A percentile compares a stretch with the other conserved stretches of the same genome.
Evolutionary conservation across 2,113 vertebrate genomes (phyloP).

Genomic region (Anhinga anhinga): DNA sequence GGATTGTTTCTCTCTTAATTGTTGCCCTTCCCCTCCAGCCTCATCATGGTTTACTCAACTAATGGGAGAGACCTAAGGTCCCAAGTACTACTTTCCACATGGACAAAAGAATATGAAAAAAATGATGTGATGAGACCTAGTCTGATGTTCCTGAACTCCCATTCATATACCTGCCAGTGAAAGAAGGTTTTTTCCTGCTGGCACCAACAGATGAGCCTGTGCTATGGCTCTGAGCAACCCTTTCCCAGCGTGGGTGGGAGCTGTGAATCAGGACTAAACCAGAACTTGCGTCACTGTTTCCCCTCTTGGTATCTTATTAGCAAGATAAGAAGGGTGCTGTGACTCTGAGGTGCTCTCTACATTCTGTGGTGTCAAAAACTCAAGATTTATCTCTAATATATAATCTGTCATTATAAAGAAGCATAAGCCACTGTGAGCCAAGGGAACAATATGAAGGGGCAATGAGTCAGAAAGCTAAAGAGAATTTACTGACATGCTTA

Average conservation of each 20-base stretch:
- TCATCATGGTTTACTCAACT: background rate
- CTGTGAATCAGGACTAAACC: background rate
- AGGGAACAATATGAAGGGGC: background rate
- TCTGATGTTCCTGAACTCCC: background rate
- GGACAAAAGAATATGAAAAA: background rate
- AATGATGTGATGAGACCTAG: background rate
- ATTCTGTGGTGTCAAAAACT: background rate
- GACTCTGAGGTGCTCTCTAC: background rate
- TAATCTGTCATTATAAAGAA: background rate
- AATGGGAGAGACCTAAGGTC: background rate
- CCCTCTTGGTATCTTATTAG: background rate
- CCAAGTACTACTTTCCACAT: background rate
- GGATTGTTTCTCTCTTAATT: background rate
- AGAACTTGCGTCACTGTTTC: background rate
- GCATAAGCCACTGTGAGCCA: background rate
- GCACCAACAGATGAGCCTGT: background rate
- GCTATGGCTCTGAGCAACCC: background rate
- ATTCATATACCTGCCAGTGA: background rate
- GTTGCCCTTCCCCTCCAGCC: background rate
- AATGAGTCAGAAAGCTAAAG: background rate
- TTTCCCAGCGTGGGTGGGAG: background rate
- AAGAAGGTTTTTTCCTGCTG: background rate
- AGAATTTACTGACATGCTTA: background rate
- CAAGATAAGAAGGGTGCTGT: background rate
- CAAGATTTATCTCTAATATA: background rate